These are phyloP conservation scores for Urocynchramus pylzowi DNA, from an alignment of 2,113 vertebrate species.

Conservation along the genomic window DNA sequence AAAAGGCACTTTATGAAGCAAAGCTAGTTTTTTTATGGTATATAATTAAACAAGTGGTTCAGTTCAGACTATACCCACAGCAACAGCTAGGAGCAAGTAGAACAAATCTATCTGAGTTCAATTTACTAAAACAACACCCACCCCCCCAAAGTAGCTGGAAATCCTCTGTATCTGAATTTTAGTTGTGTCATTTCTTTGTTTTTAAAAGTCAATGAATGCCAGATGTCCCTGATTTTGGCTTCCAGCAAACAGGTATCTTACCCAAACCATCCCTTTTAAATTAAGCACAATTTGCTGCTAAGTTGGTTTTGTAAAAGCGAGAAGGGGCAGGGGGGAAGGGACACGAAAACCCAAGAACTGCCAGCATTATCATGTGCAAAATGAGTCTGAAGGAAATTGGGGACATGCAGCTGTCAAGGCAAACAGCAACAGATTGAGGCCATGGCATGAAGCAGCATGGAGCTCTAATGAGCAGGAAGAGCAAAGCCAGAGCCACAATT, in stretches of 20 bases:
- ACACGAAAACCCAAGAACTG: neutral
- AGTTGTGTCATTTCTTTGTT: conserved; percentile 33
- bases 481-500: conserved; percentile 51
- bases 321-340: neutral
- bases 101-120: conserved; percentile 1
- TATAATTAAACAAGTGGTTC: neutral
- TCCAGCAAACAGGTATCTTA: conserved; percentile 44
- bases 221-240: conserved; percentile 18
- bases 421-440: conserved; percentile 52
- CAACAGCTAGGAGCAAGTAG: neutral
- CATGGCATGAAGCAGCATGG: conserved; percentile 24
- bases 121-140: conserved; percentile 2
- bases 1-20: neutral
- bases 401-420: conserved; percentile 43
- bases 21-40: neutral
- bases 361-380: neutral
- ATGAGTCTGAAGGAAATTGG: conserved; percentile 13
- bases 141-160: neutral
- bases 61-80: neutral
- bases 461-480: conserved; percentile 38
- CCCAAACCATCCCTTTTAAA: conserved; percentile 2
- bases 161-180: conserved; percentile 26
- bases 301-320: conserved; percentile 3
- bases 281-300: conserved; percentile 8
- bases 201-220: conserved; percentile 53